A percentile compares a stretch with the other conserved stretches of the same genome.
phyloP scores from a whole-genome alignment of 2,113 vertebrate species.

The Proterorhinus semilunaris region DNA sequence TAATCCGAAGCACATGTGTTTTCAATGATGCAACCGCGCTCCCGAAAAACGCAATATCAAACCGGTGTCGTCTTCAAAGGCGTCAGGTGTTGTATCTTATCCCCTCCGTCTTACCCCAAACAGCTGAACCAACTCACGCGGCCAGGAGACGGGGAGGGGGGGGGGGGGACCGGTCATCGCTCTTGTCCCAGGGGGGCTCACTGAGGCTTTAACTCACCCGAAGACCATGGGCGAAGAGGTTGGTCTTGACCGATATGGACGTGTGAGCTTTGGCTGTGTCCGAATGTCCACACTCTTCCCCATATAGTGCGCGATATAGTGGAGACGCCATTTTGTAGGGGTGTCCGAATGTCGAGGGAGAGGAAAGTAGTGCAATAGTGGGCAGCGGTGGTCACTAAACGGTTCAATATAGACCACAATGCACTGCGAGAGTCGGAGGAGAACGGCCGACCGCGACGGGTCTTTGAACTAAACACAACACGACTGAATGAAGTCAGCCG shows the following conservation, averaged over 20 bases:
- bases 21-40: constrained; percentile 55
- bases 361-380: too few species aligned
- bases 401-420: too few species aligned
- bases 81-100: constrained; percentile 58
- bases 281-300: too few species aligned
- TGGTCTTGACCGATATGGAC: not conserved
- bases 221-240: constrained; percentile 14
- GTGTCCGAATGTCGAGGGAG: too few species aligned
- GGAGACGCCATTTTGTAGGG: too few species aligned
- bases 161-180: not conserved
- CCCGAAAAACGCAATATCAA: constrained; percentile 42
- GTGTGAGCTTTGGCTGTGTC: too few species aligned
- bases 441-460: too few species aligned
- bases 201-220: constrained; percentile 16
- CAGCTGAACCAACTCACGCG: constrained; percentile 55
- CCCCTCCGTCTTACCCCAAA: constrained; percentile 61
- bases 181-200: constrained; percentile 12
- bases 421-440: too few species aligned
- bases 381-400: too few species aligned
- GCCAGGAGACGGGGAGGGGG: not conserved
- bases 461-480: too few species aligned
- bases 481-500: too few species aligned
- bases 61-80: constrained; percentile 72
- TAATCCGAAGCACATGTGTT: constrained; percentile 65
- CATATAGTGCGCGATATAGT: too few species aligned